Percentiles rank a stretch among this genome's conserved stretches.
Evolutionary conservation across 2,113 vertebrate species (phyloP).

Genomic region (Ivindomyrus marchei): DNA sequence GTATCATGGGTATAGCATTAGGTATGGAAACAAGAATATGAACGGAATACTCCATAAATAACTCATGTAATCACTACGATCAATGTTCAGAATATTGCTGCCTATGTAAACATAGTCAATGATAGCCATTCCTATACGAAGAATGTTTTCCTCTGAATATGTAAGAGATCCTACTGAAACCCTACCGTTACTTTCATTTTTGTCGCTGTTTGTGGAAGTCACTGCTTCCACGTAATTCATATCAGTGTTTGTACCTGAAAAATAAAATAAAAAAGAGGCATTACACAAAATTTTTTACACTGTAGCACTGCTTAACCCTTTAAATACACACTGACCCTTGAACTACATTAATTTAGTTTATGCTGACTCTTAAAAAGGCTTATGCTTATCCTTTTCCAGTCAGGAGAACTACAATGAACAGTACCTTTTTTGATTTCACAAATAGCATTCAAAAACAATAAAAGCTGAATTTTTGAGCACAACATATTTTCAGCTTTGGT

Average conservation of each 20-base stretch:
- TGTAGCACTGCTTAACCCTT: not conserved
- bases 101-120: not conserved
- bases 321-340: not conserved
- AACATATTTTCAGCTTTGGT: not conserved
- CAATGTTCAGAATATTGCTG: not conserved
- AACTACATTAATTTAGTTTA: not conserved
- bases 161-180: too few species aligned
- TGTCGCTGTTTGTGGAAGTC: not conserved
- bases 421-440: not conserved
- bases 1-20: not conserved
- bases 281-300: not conserved
- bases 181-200: not conserved
- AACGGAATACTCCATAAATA: not conserved
- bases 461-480: not conserved
- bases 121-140: not conserved
- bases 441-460: not conserved
- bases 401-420: not conserved
- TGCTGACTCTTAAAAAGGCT: not conserved
- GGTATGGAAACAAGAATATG: not conserved
- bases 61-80: not conserved
- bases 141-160: not conserved
- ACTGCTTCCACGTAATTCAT: not conserved
- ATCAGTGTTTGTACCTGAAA: not conserved
- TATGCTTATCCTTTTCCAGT: not conserved
- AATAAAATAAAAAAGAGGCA: not conserved